These are phyloP conservation scores for Morpho deidamia DNA, from an alignment of 2,888 invertebrate genomes.

Conservation along the genomic window DNA sequence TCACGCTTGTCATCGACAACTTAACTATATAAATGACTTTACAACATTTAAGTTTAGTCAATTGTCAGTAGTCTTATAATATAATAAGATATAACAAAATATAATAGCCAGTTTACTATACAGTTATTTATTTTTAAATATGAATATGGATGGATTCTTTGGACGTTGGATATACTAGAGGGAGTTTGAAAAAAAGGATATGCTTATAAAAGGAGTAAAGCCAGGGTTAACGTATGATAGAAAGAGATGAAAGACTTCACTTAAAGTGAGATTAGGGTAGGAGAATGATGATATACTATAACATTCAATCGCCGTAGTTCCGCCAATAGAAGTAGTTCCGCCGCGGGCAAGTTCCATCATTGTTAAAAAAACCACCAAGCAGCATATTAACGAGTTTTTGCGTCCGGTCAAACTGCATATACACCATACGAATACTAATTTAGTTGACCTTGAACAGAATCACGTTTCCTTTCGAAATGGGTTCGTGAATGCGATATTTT, in stretches of 20 bases:
- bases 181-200: no score
- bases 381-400: conserved; percentile 70
- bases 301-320: conserved; percentile 29
- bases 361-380: conserved; percentile 58
- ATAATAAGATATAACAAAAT: no score
- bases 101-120: not conserved
- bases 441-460: conserved; percentile 69
- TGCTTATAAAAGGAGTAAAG: no score
- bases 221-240: no score
- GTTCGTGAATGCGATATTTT: conserved; percentile 76
- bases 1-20: no score
- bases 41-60: not conserved
- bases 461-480: conserved; percentile 78
- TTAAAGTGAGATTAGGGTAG: no score
- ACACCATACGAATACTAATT: conserved; percentile 73
- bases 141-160: not conserved
- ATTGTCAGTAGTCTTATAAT: no score
- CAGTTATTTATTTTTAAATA: conserved; percentile 1
- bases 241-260: no score
- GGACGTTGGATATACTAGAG: no score
- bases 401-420: conserved; percentile 68
- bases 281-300: conserved; percentile 19
- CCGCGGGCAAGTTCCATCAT: conserved; percentile 54
- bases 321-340: conserved; percentile 27
- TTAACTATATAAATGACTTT: not conserved